Evolutionary conservation across 30 jellyfish, hydroid and myxozoan species (phyloP).

Genomic region (Turritopsis rubra): DNA sequence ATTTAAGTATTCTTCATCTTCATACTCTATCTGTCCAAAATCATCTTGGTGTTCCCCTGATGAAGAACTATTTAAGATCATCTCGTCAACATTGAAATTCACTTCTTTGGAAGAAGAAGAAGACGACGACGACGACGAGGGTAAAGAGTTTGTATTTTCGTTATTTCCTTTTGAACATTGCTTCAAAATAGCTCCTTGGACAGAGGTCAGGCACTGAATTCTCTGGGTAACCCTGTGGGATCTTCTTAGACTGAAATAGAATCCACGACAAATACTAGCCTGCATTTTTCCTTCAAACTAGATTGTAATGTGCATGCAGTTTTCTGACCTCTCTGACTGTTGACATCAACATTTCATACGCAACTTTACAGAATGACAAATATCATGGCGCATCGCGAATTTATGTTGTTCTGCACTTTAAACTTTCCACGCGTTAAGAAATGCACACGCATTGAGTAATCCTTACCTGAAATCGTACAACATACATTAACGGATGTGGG

Average conservation of each 20-base stretch:
- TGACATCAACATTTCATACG: neutral
- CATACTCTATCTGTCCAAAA: neutral
- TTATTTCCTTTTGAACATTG: too few relatives aligned
- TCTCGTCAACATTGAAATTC: conserved; percentile 11
- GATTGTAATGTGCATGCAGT: neutral
- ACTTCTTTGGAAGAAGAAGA: too few relatives aligned
- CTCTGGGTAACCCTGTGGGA: neutral
- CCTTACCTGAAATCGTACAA: too few relatives aligned
- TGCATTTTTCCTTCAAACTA: neutral
- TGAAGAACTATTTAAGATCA: conserved; percentile 23
- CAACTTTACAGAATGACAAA: neutral
- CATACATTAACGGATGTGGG: neutral
- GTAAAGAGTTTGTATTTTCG: too few relatives aligned
- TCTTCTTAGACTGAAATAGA: neutral
- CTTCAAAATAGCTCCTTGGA: neutral
- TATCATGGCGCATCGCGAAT: neutral
- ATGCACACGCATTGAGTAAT: neutral
- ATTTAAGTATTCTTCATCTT: conserved; percentile 48
- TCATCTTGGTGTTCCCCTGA: neutral
- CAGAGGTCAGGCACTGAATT: neutral
- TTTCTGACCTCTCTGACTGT: neutral
- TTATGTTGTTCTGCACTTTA: neutral
- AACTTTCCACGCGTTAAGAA: neutral
- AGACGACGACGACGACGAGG: too few relatives aligned
- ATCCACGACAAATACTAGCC: neutral